Base-by-base conservation (phyloP, 2,113 vertebrate species). In the Cygnus buccinator region DNA sequence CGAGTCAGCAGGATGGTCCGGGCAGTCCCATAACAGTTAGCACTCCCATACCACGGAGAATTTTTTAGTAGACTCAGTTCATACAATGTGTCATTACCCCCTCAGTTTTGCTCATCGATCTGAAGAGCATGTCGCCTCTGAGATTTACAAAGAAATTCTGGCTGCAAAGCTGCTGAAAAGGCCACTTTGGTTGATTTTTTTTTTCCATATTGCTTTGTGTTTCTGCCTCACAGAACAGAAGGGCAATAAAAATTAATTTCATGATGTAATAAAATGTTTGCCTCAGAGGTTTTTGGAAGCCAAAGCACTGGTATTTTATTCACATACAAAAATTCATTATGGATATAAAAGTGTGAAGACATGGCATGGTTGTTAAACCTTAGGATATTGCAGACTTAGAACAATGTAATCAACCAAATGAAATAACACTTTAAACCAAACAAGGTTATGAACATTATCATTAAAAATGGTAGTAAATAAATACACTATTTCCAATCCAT, bases 231-330 rank as follows among this genome's bases (percentile, higher is more conserved):
- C 44, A 91, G 83, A 95, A 97, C 83, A 90, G 92, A 94, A 98
- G 76, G 65, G 20, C 81, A 91, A 75, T 97, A 96, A 94, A 94
- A 93, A 96, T 94, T 97, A 96, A 94, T 93, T 95, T 97, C 90
- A 83, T 89, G 83, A 68, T 91, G 86, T 89, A 78, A 54, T 95
- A 94, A 97, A 90, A 89, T 90, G 66, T 50, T 88, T 93, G 73
- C 91, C 94, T 91, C 85, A 10, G 59, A 91, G 94, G 63, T 78
- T 94, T 94, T 59, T 67, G 92, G 65, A 96, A 87, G 75, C 67
- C 87, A 66, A 95, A 95, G 78, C 39, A 68, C 82, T 91, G 55
- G 86, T 89, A 95, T 95, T 88, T 90, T 95, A 76, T 84, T 87
- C 90, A 37, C 74, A 95, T 81, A 73, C 83, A 95, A 66, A 75